Percentiles rank a stretch among this genome's conserved stretches.
phyloP scores from a whole-genome alignment of 2,888 invertebrate genomes.

The Frankliniella intonsa region DNA sequence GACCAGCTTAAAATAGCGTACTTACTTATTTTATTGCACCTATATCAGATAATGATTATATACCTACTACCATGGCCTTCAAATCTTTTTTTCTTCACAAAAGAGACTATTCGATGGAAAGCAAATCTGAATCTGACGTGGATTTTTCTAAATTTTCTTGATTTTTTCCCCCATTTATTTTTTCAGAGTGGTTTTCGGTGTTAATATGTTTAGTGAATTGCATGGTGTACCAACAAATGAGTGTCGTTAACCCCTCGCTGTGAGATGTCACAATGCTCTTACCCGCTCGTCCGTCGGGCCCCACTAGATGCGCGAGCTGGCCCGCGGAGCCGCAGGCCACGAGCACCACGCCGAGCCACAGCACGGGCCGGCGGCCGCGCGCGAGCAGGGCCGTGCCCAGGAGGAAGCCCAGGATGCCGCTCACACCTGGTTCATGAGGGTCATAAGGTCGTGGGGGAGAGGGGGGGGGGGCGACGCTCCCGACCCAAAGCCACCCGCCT shows the following conservation, averaged over 20 bases:
- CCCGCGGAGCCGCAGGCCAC: neutral
- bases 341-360: neutral
- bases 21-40: neutral
- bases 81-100: too few species aligned
- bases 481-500: neutral
- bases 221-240: too few species aligned
- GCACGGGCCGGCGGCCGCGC: neutral
- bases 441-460: neutral
- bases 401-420: neutral
- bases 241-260: too few species aligned
- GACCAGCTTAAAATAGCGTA: neutral
- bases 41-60: neutral
- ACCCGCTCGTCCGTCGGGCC: neutral
- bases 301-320: neutral
- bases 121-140: too few species aligned
- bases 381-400: neutral
- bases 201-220: too few species aligned
- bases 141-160: too few species aligned
- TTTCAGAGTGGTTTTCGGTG: too few species aligned
- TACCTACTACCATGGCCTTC: too few species aligned
- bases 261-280: too few species aligned
- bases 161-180: too few species aligned
- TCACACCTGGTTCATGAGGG: neutral
- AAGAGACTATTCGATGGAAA: too few species aligned
- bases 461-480: neutral